Conservation (phyloP, 1,140 invertebrate species). For the Drosophila pseudoananassae region DNA sequence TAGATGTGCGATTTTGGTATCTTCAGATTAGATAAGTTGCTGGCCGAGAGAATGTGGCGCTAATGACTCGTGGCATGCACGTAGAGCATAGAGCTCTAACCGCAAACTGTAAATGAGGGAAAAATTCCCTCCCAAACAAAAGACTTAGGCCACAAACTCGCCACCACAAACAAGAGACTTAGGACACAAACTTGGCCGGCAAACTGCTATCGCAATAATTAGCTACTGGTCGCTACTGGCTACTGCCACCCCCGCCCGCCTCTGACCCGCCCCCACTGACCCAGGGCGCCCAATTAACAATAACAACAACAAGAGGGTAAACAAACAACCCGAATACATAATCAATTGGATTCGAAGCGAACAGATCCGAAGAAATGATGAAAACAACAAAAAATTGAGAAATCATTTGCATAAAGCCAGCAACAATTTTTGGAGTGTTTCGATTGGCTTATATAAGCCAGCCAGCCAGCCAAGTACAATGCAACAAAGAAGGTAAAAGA, state of each 20-base stretch:
- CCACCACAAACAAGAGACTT: neutral
- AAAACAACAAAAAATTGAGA: conserved; percentile 54
- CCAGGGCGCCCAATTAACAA: conserved; percentile 58
- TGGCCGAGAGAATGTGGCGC: conserved; percentile 15
- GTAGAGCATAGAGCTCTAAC: neutral
- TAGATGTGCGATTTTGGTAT: neutral
- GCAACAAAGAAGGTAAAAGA: conserved; percentile 36
- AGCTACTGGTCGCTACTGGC: conserved; percentile 15
- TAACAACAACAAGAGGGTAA: conserved; percentile 50
- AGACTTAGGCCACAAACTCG: conserved; percentile 32
- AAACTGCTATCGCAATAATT: conserved; percentile 19
- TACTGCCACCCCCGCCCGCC: conserved; percentile 6
- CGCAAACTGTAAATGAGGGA: neutral
- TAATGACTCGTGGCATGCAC: conserved; percentile 46
- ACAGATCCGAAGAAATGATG: conserved; percentile 30
- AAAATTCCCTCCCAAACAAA: conserved; percentile 10
- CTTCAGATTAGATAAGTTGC: conserved; percentile 41
- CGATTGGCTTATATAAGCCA: conserved; percentile 67
- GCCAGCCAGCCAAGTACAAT: conserved; percentile 11
- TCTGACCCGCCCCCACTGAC: conserved; percentile 16
- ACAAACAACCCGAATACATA: conserved; percentile 62
- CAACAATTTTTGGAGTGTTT: conserved; percentile 35
- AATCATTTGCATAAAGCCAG: conserved; percentile 68
- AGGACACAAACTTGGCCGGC: conserved; percentile 10
- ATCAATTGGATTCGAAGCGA: conserved; percentile 46